Percentiles rank a stretch among this genome's conserved stretches.
phyloP scores from a whole-genome alignment of 2,888 invertebrate species.

The Catocala fraxini region DNA sequence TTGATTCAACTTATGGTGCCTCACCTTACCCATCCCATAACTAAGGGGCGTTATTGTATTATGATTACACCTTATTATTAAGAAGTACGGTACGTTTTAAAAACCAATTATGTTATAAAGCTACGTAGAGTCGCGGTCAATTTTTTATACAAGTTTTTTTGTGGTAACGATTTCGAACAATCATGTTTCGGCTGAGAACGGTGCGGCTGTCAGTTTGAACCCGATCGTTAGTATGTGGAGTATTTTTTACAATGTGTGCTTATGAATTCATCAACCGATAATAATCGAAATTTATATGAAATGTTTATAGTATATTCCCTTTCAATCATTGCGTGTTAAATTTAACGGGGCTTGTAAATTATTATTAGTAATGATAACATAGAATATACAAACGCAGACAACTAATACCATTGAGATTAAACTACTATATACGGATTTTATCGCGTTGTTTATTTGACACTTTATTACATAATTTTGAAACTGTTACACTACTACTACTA shows the following conservation, averaged over 20 bases:
- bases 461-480: no score
- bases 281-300: not conserved
- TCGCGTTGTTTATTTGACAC: no score
- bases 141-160: conserved; percentile 24
- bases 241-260: conserved; percentile 1
- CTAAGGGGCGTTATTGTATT: not conserved
- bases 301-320: no score
- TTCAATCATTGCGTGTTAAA: no score
- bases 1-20: not conserved
- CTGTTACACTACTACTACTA: no score
- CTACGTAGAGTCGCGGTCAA: conserved; percentile 39
- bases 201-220: conserved; percentile 14
- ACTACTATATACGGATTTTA: no score
- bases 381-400: no score
- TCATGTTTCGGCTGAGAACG: conserved; percentile 14
- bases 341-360: no score
- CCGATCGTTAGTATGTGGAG: not conserved
- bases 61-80: conserved; percentile 57
- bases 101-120: conserved; percentile 76
- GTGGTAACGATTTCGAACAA: conserved; percentile 25
- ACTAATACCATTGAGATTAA: no score
- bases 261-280: conserved; percentile 7
- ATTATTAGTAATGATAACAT: no score
- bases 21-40: not conserved
- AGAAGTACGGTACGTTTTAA: conserved; percentile 61